Percentiles rank a stretch among this genome's conserved stretches.
Conservation (phyloP, 1,140 invertebrate genomes). For the Scaptomyza montana region DNA sequence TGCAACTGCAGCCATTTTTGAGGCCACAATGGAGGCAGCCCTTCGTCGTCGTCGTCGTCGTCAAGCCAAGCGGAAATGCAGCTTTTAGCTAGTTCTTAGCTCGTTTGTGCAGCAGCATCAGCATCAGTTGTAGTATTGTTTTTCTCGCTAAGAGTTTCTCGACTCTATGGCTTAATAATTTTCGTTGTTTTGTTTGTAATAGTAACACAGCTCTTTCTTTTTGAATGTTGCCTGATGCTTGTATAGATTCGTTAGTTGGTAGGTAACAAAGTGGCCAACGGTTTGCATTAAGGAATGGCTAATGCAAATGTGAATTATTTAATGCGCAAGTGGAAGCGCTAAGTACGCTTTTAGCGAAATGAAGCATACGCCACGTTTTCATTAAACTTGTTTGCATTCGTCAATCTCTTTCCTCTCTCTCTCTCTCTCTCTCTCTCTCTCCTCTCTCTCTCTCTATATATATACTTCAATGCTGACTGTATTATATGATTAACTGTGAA, state of each 20-base stretch:
- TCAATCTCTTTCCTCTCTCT: neutral
- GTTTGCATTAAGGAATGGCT: slow-evolving; percentile 31
- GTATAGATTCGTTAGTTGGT: slow-evolving; percentile 69
- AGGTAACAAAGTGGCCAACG: slow-evolving; percentile 55
- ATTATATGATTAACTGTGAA: neutral
- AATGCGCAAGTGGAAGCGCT: slow-evolving; percentile 20
- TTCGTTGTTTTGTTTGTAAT: slow-evolving; percentile 27
- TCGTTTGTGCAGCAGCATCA: slow-evolving; percentile 47
- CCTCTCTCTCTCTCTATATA: neutral
- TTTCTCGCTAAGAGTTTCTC: slow-evolving; percentile 62
- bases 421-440: neutral
- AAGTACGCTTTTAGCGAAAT: slow-evolving; percentile 70
- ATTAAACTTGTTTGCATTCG: slow-evolving; percentile 30
- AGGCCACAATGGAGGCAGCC: slow-evolving; percentile 6
- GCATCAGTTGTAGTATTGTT: slow-evolving; percentile 42
- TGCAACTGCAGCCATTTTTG: slow-evolving; percentile 52
- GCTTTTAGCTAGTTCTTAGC: slow-evolving; percentile 80
- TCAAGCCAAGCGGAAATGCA: slow-evolving; percentile 79
- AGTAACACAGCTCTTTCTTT: slow-evolving; percentile 20
- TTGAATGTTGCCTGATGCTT: slow-evolving; percentile 49
- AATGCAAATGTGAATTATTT: slow-evolving; percentile 76
- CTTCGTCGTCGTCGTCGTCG: slow-evolving; percentile 4
- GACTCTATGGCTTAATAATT: slow-evolving; percentile 35
- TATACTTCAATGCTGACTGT: neutral
- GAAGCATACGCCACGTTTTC: slow-evolving; percentile 62